Percentiles rank a stretch among this genome's conserved stretches.
These are phyloP conservation scores for Arothron firmamentum DNA, from an alignment of 2,113 vertebrate genomes.

Conservation along the genomic window DNA sequence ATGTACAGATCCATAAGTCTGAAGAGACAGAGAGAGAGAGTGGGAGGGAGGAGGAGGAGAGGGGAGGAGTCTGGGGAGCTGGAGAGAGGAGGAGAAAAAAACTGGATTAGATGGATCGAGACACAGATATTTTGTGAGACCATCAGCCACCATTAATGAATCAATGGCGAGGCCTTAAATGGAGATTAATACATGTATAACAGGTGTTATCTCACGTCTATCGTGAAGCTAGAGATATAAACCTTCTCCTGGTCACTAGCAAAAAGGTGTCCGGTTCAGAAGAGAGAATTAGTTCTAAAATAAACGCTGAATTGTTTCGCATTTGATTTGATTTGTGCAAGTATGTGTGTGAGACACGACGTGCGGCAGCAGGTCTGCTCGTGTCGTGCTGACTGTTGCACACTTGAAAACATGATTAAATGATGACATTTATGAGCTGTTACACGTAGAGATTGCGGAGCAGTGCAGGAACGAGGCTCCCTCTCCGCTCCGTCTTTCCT, in stretches of 20 bases:
- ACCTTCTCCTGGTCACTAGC: constrained; percentile 48
- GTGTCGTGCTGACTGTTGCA: too few species aligned
- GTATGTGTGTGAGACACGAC: too few species aligned
- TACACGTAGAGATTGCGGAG: too few species aligned
- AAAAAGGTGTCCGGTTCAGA: constrained; percentile 59
- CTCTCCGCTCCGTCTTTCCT: too few species aligned
- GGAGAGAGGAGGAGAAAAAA: constrained; percentile 17
- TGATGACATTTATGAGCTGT: too few species aligned
- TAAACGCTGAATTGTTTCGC: too few species aligned
- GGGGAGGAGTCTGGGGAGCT: background rate
- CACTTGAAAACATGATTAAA: too few species aligned
- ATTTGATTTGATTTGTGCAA: too few species aligned
- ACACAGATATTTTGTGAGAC: constrained; percentile 53
- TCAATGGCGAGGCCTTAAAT: constrained; percentile 67
- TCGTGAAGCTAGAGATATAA: constrained; percentile 60
- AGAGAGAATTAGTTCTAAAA: too few species aligned
- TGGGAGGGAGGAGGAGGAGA: background rate
- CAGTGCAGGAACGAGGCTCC: too few species aligned
- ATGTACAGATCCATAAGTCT: constrained; percentile 59
- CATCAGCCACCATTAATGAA: constrained; percentile 59
- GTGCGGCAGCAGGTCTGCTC: too few species aligned
- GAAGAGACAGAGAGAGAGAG: constrained; percentile 18
- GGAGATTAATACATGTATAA: constrained; percentile 66
- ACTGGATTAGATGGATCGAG: constrained; percentile 47
- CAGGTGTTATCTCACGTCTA: constrained; percentile 62